Base-by-base conservation (phyloP, 2,113 vertebrate genomes). In the Trematocara zebra region DNA sequence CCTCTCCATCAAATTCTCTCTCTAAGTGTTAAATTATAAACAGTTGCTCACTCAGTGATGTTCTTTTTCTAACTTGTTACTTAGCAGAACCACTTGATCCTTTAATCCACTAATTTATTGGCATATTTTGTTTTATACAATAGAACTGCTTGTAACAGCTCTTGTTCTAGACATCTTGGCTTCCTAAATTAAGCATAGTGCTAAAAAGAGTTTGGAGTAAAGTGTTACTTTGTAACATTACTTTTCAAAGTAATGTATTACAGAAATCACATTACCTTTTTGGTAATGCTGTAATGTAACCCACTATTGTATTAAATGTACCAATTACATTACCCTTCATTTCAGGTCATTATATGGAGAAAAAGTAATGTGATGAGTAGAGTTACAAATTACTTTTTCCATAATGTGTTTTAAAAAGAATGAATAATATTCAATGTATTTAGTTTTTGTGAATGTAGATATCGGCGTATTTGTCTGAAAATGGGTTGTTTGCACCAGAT, bases 371-470 rank as follows among this genome's bases (percentile, higher is more conserved):
- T 40, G 8, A 67, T 12, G 61, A 40, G 1, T 67, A 0, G 10
- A 20, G 33, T 67, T 40, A 67, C 1, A 67, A 5, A 67, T 40
- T 40, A 37, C 11, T 67, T 37, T 67, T 12, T 67, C 59, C 59
- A 67, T 67, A 20, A 67, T 67, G 33, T 12, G 33, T 67, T 67
- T 67, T 37, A 8, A 1, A 64, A 35, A 61, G 9, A 61, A 59
- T 0, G 8, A 61, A 37, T 42, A 4, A 23, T 6, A 49, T 31
- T 74, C 0, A 49, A 49, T 49, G 15, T 7, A 2, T 31, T 74
- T 7, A 0, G 17, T 64, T 64, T 64, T 35, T 64, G 31, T 0
- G 31, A 0, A 64, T 64, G 31, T 64, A 35, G 59, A 37, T n/a
- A 64, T 64, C 1, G 0, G 31, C 7, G 33, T 35, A 18, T 61